A percentile compares a stretch with the other conserved stretches of the same genome.
phyloP scores from a whole-genome alignment of 2,888 invertebrate genomes.

The Gymnosoma rotundatum region DNA sequence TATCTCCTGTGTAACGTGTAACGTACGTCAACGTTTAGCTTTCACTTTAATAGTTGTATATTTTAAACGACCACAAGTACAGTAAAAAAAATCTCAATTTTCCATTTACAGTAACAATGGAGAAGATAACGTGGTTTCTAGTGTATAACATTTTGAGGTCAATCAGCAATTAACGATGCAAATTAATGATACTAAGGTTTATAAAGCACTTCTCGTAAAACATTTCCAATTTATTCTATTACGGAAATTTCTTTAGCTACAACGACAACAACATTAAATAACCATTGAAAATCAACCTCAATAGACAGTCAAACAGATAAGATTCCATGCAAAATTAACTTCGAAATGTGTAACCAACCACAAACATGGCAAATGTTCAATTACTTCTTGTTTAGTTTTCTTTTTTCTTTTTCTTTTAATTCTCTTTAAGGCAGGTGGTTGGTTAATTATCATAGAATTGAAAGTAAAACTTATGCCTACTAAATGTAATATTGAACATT shows the following conservation, averaged over 20 bases:
- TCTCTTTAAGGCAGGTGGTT: constrained; percentile 20
- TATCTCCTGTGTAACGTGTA: too few species aligned
- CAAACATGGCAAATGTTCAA: constrained; percentile 73
- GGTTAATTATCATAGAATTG: constrained; percentile 2
- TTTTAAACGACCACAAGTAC: constrained; percentile 9
- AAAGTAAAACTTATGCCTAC: neutral
- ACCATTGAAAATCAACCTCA: constrained; percentile 51
- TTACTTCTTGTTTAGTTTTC: constrained; percentile 71
- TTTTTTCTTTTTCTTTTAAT: constrained; percentile 8
- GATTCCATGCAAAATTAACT: constrained; percentile 65
- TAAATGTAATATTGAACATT: constrained; percentile 25
- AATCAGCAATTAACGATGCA: constrained; percentile 73
- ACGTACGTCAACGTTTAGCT: neutral
- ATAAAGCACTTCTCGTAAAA: constrained; percentile 18
- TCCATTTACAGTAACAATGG: constrained; percentile 28
- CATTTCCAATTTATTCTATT: constrained; percentile 4
- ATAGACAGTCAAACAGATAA: constrained; percentile 47
- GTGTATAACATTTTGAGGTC: constrained; percentile 74
- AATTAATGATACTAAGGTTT: constrained; percentile 60
- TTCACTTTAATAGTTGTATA: neutral
- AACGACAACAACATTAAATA: constrained; percentile 26
- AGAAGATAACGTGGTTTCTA: constrained; percentile 29
- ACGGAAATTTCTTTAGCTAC: neutral
- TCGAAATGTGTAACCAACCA: constrained; percentile 61
- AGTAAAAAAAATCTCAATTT: constrained; percentile 16